Evolutionary conservation across 2,797 vertebrate genomes (phyloP).

Genomic region (Alcedo quadribrachys): DNA sequence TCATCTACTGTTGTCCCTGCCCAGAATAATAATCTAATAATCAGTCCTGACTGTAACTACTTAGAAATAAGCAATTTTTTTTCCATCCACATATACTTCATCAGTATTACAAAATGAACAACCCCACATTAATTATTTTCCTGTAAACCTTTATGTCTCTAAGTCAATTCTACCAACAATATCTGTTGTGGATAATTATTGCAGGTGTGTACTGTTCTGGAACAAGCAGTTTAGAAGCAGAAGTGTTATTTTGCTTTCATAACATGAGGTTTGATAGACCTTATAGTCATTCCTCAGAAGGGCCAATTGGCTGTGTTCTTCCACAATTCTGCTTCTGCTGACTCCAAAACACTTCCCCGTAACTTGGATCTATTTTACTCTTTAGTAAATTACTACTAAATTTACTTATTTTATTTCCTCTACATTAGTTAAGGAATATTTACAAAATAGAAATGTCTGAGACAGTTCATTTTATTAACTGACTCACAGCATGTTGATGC

Average conservation of each 20-base stretch:
- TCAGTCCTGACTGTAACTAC: neutral
- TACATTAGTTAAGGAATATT: neutral
- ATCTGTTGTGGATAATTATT: neutral
- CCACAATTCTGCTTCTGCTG: neutral
- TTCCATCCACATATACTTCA: neutral
- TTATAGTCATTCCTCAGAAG: neutral
- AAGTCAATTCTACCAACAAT: rapidly evolving
- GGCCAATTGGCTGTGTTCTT: neutral
- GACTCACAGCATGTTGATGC: neutral
- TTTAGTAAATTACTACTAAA: neutral
- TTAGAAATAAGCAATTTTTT: neutral
- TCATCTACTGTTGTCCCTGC: neutral
- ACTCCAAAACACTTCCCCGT: neutral
- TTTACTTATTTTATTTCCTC: neutral
- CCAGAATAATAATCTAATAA: neutral
- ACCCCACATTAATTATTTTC: neutral
- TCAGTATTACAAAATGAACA: neutral
- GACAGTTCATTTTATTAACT: neutral
- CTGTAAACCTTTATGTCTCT: neutral
- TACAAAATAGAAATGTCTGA: neutral
- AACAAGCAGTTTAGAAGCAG: neutral
- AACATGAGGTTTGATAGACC: rapidly evolving
- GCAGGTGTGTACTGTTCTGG: neutral
- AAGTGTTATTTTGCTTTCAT: neutral
- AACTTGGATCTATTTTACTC: neutral